Evolutionary conservation across 2,797 vertebrate species (phyloP).

Genomic region (Discoglossus pictus): DNA sequence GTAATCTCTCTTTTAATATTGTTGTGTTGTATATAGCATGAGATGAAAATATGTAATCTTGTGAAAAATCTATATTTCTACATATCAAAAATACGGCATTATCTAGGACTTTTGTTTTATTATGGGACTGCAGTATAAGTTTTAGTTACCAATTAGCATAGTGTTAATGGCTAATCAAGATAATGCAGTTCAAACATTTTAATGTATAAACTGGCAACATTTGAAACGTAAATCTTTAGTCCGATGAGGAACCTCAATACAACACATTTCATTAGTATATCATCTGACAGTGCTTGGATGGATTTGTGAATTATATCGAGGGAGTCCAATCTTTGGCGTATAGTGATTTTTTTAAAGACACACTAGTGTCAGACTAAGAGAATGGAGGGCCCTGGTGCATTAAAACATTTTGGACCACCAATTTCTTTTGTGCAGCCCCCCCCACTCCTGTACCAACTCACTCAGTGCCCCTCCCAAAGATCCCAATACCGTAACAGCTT

Average conservation of each 20-base stretch:
- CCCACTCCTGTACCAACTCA: too few relatives aligned
- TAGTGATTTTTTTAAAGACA: too few relatives aligned
- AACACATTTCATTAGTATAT: constrained; percentile 15
- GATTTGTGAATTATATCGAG: not conserved
- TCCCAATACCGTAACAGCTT: too few relatives aligned
- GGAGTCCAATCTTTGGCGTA: too few relatives aligned
- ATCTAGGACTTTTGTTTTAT: constrained; percentile 55
- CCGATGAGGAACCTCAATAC: constrained; percentile 12
- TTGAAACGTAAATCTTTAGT: constrained; percentile 35
- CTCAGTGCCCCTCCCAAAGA: too few relatives aligned
- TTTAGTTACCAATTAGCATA: constrained; percentile 31
- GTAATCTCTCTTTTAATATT: constrained; percentile 94
- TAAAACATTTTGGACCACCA: too few relatives aligned
- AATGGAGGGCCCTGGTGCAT: too few relatives aligned
- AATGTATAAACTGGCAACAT: constrained; percentile 41
- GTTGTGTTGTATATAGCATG: constrained; percentile 82
- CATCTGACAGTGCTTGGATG: not conserved
- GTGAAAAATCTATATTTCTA: constrained; percentile 80
- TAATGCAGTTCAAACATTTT: constrained; percentile 37
- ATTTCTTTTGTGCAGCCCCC: too few relatives aligned
- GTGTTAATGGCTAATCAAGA: constrained; percentile 42
- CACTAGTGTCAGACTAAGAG: too few relatives aligned
- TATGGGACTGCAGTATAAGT: constrained; percentile 1
- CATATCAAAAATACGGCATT: constrained; percentile 79
- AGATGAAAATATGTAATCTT: constrained; percentile 85